Evolutionary conservation across 1,140 invertebrate species (phyloP).

Genomic region (Laupala kohalensis): DNA sequence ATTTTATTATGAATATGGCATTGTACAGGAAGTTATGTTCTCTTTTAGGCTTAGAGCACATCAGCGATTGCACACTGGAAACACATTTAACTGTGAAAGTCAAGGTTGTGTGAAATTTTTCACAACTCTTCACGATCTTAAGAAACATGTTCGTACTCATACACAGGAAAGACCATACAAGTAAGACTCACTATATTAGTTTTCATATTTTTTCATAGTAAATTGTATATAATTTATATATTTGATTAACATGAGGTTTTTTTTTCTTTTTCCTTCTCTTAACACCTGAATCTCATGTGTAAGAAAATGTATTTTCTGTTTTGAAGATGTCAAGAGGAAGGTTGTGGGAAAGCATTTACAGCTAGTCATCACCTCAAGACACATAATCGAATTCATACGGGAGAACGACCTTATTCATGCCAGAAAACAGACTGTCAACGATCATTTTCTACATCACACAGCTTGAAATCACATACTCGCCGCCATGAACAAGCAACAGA

Average conservation of each 20-base stretch:
- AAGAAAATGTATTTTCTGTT: slow-evolving; percentile 7
- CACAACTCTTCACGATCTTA: slow-evolving; percentile 83
- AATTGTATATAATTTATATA: not conserved
- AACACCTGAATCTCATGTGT: not conserved
- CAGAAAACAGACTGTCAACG: slow-evolving; percentile 54
- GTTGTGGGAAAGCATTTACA: slow-evolving; percentile 82
- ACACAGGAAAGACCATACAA: slow-evolving; percentile 86
- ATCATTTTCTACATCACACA: slow-evolving; percentile 67
- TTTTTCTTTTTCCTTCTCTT: not conserved
- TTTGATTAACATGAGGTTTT: not conserved
- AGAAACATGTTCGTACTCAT: slow-evolving; percentile 85
- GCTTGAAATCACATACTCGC: slow-evolving; percentile 62
- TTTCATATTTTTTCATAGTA: not conserved
- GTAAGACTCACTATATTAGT: slow-evolving; percentile 33
- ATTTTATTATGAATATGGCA: not conserved
- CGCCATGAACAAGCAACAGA: slow-evolving; percentile 36
- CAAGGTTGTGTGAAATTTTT: slow-evolving; percentile 80
- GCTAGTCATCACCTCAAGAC: slow-evolving; percentile 89
- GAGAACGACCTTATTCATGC: slow-evolving; percentile 66
- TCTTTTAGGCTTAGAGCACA: slow-evolving; percentile 69
- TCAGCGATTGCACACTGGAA: slow-evolving; percentile 80
- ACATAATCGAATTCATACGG: slow-evolving; percentile 59
- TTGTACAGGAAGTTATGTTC: not conserved
- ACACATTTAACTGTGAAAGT: slow-evolving; percentile 86
- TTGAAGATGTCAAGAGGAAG: slow-evolving; percentile 60